Evolutionary conservation across 2,797 vertebrate species (phyloP).

Genomic region (Peromyscus aztecus): DNA sequence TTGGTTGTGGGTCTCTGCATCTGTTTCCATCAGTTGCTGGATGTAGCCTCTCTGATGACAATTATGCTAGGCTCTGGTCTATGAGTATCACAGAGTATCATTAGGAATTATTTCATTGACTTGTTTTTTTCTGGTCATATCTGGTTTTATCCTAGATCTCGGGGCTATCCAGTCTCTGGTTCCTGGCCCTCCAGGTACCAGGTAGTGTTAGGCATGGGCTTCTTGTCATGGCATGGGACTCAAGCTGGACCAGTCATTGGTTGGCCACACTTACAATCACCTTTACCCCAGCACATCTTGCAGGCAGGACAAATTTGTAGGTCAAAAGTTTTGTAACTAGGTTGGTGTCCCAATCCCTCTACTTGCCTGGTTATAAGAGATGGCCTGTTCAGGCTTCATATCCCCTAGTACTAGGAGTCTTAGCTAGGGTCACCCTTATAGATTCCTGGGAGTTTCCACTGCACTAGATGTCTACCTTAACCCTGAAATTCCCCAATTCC

Average conservation of each 20-base stretch:
- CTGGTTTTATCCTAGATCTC: neutral
- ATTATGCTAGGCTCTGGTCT: neutral
- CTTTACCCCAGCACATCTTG: neutral
- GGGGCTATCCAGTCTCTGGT: neutral
- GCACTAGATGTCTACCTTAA: neutral
- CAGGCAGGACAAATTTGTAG: neutral
- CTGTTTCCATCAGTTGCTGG: neutral
- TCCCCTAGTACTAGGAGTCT: neutral
- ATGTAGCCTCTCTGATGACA: neutral
- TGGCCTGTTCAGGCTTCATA: neutral
- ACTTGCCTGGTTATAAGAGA: neutral
- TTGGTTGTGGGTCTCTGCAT: neutral
- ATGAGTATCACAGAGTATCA: neutral
- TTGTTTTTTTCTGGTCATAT: neutral
- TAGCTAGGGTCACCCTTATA: neutral
- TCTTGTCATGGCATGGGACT: neutral
- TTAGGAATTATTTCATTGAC: neutral
- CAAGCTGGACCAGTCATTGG: neutral
- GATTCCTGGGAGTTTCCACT: neutral
- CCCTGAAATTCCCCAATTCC: neutral
- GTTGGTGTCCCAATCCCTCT: neutral
- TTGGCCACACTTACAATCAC: neutral
- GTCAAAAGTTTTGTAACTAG: neutral
- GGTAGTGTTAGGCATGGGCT: neutral
- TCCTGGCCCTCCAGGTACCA: neutral